phyloP scores from a whole-genome alignment of 2,113 vertebrate genomes.

The Colius striatus region DNA sequence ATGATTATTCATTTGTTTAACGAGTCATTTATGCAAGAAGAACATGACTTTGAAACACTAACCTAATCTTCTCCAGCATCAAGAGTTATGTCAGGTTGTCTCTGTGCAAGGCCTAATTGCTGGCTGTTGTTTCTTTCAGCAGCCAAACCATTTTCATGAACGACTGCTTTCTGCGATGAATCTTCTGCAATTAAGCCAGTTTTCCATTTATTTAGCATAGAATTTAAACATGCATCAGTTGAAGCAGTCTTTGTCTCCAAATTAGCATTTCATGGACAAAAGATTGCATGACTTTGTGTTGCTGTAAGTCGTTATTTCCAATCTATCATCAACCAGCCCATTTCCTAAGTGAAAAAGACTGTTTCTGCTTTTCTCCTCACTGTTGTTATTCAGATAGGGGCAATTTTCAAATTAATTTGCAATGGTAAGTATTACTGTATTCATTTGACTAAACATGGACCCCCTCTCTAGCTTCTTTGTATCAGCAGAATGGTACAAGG shows the following conservation, averaged over 20 bases:
- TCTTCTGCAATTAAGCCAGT: background rate
- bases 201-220: background rate
- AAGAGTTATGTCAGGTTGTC: background rate
- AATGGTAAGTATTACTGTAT: background rate
- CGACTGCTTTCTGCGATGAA: background rate
- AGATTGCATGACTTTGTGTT: background rate
- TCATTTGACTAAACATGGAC: background rate
- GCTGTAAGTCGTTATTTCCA: background rate
- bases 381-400: background rate
- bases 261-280: background rate
- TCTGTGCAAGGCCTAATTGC: background rate
- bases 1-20: conserved; percentile 34
- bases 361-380: background rate
- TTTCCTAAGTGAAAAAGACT: background rate
- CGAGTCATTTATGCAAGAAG: conserved; percentile 5
- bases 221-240: background rate
- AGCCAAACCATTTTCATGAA: background rate
- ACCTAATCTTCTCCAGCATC: background rate
- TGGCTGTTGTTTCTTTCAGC: background rate
- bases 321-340: background rate
- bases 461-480: background rate
- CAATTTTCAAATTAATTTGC: background rate
- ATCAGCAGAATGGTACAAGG: background rate
- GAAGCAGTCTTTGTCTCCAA: background rate
- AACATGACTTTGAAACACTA: background rate